Evolutionary conservation across 2,888 invertebrate genomes (phyloP).

Genomic region (Ormyrus pomaceus): DNA sequence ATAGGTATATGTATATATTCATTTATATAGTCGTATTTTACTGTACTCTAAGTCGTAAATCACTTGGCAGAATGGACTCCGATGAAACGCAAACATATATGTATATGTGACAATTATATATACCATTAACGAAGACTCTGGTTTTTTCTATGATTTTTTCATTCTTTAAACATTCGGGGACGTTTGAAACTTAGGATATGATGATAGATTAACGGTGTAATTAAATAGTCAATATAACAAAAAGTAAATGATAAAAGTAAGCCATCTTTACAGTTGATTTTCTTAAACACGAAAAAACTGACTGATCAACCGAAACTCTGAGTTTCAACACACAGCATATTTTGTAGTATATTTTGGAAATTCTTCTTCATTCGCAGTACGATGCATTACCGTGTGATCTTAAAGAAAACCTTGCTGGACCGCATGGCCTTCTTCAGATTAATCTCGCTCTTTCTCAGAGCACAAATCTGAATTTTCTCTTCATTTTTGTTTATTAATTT

Average conservation of each 20-base stretch:
- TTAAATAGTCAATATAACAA: slow-evolving; percentile 56
- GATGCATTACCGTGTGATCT: slow-evolving; percentile 30
- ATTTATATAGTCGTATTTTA: slow-evolving; percentile 51
- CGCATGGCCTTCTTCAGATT: slow-evolving; percentile 10
- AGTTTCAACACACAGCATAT: slow-evolving; percentile 61
- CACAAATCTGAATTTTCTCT: slow-evolving; percentile 41
- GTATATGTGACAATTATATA: slow-evolving; percentile 36
- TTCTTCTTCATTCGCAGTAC: slow-evolving; percentile 30
- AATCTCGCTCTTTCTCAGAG: slow-evolving; percentile 38
- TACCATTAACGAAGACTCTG: slow-evolving; percentile 50
- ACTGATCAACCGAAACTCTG: slow-evolving; percentile 65
- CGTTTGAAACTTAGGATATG: slow-evolving; percentile 52
- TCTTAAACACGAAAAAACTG: slow-evolving; percentile 61
- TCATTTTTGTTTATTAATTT: slow-evolving; percentile 46
- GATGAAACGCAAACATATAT: slow-evolving; percentile 36
- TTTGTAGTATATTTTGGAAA: slow-evolving; percentile 34
- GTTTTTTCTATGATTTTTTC: slow-evolving; percentile 47
- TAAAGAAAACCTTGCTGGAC: slow-evolving; percentile 38
- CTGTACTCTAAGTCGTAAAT: slow-evolving; percentile 57
- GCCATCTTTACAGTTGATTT: slow-evolving; percentile 51
- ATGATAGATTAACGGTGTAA: slow-evolving; percentile 48
- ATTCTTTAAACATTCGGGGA: slow-evolving; percentile 44
- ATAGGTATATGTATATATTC: slow-evolving; percentile 46
- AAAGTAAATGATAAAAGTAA: slow-evolving; percentile 47
- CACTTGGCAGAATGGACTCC: slow-evolving; percentile 60